A percentile compares a stretch with the other conserved stretches of the same genome.
These are phyloP conservation scores for Lithophane semibrunnea DNA, from an alignment of 2,888 invertebrate genomes.

Conservation along the genomic window DNA sequence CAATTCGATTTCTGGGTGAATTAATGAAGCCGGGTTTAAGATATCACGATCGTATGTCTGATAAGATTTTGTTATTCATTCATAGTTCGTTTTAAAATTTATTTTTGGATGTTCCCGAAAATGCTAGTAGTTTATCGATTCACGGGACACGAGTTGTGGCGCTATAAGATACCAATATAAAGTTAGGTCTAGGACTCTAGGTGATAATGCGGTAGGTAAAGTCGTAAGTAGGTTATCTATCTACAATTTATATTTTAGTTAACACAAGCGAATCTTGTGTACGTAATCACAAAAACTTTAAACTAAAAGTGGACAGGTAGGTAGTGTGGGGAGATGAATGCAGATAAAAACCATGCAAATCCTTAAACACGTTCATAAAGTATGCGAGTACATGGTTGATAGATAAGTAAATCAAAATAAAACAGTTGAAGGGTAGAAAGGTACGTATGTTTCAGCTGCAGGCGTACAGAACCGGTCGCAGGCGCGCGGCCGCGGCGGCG, in stretches of 20 bases:
- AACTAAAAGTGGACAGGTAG: constrained; percentile 24
- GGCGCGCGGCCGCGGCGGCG: constrained; percentile 67
- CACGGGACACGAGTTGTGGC: neutral
- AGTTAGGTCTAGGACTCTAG: neutral
- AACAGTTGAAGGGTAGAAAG: constrained; percentile 79
- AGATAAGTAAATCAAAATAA: constrained; percentile 90
- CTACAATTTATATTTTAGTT: constrained; percentile 1
- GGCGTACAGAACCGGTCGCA: constrained; percentile 83
- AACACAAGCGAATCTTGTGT: neutral
- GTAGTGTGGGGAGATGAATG: constrained; percentile 38
- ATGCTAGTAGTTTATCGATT: neutral
- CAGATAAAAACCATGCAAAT: constrained; percentile 73
- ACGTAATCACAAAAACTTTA: constrained; percentile 17
- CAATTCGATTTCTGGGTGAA: constrained; percentile 73
- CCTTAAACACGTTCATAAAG: constrained; percentile 74
- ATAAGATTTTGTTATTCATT: constrained; percentile 64
- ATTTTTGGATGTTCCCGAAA: constrained; percentile 33
- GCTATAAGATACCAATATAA: neutral
- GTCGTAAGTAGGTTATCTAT: neutral
- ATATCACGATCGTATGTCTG: constrained; percentile 66
- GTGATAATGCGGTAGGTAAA: neutral
- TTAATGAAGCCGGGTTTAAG: constrained; percentile 75
- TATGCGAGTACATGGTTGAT: constrained; percentile 76
- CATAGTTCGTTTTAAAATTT: constrained; percentile 38
- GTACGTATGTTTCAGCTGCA: constrained; percentile 85